Evolutionary conservation across 2,797 vertebrate genomes (phyloP).

Genomic region (Dendrocincla fuliginosa): DNA sequence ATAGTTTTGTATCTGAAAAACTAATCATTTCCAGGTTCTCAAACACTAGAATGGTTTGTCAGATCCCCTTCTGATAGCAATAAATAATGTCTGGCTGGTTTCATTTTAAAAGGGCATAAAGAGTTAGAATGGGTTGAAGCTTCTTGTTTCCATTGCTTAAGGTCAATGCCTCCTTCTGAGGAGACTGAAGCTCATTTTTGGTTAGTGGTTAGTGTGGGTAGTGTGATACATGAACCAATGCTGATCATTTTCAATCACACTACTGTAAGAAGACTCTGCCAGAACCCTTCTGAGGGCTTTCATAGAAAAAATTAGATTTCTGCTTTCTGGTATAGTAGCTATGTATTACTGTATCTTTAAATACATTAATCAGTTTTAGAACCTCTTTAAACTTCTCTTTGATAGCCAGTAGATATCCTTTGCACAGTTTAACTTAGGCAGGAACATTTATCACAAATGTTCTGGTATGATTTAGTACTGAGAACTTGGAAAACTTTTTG

Average conservation of each 20-base stretch:
- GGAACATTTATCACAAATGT: neutral
- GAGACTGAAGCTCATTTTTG: neutral
- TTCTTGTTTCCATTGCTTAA: conserved; percentile 13
- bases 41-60: neutral
- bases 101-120: neutral
- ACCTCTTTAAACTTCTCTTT: neutral
- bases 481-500: neutral
- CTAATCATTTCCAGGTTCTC: neutral
- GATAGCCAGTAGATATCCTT: neutral
- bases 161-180: conserved; percentile 16
- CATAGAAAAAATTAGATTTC: neutral
- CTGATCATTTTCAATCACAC: neutral
- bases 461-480: neutral
- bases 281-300: neutral
- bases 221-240: neutral
- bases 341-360: neutral
- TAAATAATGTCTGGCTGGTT: neutral
- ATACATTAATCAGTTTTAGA: neutral
- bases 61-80: neutral
- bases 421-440: neutral
- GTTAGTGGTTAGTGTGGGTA: conserved; percentile 30
- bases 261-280: neutral
- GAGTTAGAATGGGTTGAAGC: neutral
- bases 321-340: neutral
- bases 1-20: neutral